phyloP scores from a whole-genome alignment of 2,113 vertebrate species.

The Macrotus californicus region DNA sequence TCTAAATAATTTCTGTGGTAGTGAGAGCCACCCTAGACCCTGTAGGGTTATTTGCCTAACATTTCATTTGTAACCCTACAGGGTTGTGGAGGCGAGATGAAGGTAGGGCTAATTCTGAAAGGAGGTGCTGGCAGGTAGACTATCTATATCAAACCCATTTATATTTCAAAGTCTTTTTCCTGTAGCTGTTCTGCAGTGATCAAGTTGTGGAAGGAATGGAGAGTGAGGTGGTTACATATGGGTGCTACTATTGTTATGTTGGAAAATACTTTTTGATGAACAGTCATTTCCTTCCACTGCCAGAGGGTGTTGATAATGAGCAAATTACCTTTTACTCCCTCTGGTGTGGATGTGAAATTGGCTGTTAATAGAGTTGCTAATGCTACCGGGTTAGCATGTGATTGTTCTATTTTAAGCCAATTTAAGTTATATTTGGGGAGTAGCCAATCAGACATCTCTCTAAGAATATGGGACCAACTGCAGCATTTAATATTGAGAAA shows the following conservation, averaged over 20 bases:
- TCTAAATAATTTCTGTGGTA: neutral
- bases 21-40: neutral
- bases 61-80: neutral
- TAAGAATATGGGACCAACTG: constrained; percentile 46
- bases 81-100: neutral
- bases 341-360: constrained; percentile 73
- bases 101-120: neutral
- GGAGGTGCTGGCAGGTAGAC: neutral
- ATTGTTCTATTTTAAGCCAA: constrained; percentile 76
- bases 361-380: constrained; percentile 77
- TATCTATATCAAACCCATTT: neutral
- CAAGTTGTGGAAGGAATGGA: constrained; percentile 37
- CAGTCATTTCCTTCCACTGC: constrained; percentile 71
- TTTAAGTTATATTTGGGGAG: constrained; percentile 73
- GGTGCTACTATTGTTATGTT: constrained; percentile 60
- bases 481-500: constrained; percentile 54
- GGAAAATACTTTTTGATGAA: constrained; percentile 73
- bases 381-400: constrained; percentile 70
- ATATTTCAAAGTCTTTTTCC: neutral
- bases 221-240: constrained; percentile 44
- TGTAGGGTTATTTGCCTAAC: neutral
- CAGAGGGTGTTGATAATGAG: constrained; percentile 75
- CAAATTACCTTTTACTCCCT: constrained; percentile 75
- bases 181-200: constrained; percentile 12
- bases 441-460: constrained; percentile 65